Evolutionary conservation across 2,113 vertebrate species (phyloP), one percentile per base, ranked within the genome.

Genomic region (Cryptoleucopteryx plumbea): DNA sequence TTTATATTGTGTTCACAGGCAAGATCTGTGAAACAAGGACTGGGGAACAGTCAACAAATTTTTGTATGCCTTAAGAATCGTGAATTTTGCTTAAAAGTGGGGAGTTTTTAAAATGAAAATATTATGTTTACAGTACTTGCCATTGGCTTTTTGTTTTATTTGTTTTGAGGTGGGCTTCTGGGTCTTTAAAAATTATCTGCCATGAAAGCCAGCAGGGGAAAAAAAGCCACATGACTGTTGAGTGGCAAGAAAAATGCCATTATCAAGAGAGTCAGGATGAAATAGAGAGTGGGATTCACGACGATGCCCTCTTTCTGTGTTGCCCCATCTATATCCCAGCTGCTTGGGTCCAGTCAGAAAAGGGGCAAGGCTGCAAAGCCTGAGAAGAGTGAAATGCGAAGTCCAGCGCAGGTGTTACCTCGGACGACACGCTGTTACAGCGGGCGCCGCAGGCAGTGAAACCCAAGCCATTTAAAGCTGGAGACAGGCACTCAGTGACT

Each of bases 41-140:
- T 17, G 48, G 13, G 18, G 34, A 88, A 50, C 8, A 55, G 52
- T 32, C 68, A 65, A 36, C 2, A 25, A n/a, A 42, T 31, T 31
- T 12, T 12, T 68, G 5, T 10, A 13, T 11, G 40, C 6, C 26
- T 68, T 31, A 43, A 62, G 36, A 75, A 53, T 10, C 0, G 0
- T 9, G 3, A 68, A 34, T 88, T 71, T 62, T 50, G 8, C 25
- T 45, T 36, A 22, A 74, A 80, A 88, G 0, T 13, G 16, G 5
- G 22, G 11, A 27, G 21, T 4, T 78, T 48, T 18, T 2, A 34
- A 74, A 22, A 53, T 4, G 2, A 77, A 75, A 42, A 53, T 16
- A 34, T 8, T 15, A 26, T 5, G 4, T 40, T 55, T 47, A 7
- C 4, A 6, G 26, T 6, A 31, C 1, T 78, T 93, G 25, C 23